A percentile compares a stretch with the other conserved stretches of the same genome.
phyloP scores from a whole-genome alignment of 2,888 invertebrate genomes.

The Lasioglossum villosulum region DNA sequence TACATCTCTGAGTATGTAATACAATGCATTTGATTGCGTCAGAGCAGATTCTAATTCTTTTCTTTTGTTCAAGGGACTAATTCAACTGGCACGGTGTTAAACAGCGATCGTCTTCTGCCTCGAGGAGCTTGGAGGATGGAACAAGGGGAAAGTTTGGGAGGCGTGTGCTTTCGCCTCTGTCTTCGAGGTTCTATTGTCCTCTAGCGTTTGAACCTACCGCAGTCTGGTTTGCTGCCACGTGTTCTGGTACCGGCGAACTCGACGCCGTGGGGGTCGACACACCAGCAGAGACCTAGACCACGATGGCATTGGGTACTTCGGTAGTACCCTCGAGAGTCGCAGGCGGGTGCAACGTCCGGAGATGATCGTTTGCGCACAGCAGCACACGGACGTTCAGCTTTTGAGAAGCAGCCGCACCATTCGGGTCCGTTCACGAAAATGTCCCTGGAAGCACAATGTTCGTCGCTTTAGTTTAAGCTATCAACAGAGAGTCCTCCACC shows the following conservation, averaged over 20 bases:
- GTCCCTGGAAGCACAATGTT: constrained; percentile 82
- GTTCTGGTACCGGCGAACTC: constrained; percentile 94
- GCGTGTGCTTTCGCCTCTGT: neutral
- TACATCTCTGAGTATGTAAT: too few species aligned
- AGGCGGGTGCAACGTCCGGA: constrained; percentile 88
- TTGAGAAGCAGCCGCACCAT: constrained; percentile 93
- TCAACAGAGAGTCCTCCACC: neutral
- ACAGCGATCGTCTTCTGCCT: neutral
- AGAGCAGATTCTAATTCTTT: neutral
- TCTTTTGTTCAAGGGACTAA: neutral
- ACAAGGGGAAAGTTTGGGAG: neutral
- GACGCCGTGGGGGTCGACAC: constrained; percentile 96
- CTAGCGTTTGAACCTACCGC: constrained; percentile 86
- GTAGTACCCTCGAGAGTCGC: constrained; percentile 95
- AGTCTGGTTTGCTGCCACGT: constrained; percentile 90
- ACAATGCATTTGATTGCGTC: neutral
- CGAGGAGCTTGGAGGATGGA: neutral
- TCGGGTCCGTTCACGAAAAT: constrained; percentile 89
- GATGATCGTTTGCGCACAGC: constrained; percentile 92
- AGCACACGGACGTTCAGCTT: constrained; percentile 92
- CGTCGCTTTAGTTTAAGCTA: neutral
- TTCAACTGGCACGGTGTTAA: neutral
- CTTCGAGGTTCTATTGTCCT: neutral
- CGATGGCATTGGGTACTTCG: constrained; percentile 94
- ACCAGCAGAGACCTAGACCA: constrained; percentile 96